A percentile compares a stretch with the other conserved stretches of the same genome.
Evolutionary conservation across 2,113 vertebrate genomes (phyloP).

Genomic region (Sorex araneus): DNA sequence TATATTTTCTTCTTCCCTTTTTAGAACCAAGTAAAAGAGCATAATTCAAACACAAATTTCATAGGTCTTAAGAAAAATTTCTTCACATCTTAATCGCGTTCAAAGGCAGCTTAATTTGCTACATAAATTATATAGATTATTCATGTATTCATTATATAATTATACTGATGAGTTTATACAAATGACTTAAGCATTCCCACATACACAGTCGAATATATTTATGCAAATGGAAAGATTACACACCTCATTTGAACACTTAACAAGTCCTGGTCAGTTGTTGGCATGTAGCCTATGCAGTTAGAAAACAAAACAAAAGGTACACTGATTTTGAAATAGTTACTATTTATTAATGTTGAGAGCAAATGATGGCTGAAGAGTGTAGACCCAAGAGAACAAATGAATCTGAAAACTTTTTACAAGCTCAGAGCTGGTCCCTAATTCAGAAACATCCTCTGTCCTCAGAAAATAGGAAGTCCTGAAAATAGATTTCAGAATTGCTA

Average conservation of each 20-base stretch:
- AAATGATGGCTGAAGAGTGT: not conserved
- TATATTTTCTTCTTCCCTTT: not conserved
- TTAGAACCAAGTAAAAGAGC: constrained; percentile 26
- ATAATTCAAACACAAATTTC: constrained; percentile 39
- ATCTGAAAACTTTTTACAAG: not conserved
- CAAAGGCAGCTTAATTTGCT: constrained; percentile 25
- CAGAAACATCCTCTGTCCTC: not conserved
- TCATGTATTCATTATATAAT: constrained; percentile 46
- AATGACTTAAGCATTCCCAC: constrained; percentile 26
- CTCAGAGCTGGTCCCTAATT: not conserved
- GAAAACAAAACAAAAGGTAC: not conserved
- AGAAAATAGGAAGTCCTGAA: not conserved
- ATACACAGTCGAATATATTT: not conserved
- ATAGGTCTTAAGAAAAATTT: constrained; percentile 45
- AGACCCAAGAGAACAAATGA: not conserved
- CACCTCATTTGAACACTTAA: not conserved
- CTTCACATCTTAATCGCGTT: constrained; percentile 41
- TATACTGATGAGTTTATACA: constrained; percentile 49
- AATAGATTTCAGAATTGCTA: constrained; percentile 45
- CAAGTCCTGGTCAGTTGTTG: not conserved
- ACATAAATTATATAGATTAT: constrained; percentile 40
- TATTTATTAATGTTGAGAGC: constrained; percentile 8
- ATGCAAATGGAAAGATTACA: constrained; percentile 5
- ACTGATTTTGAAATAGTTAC: not conserved
- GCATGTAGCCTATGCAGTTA: not conserved